Evolutionary conservation across 2,113 vertebrate species (phyloP).

Genomic region (Electrona antarctica): DNA sequence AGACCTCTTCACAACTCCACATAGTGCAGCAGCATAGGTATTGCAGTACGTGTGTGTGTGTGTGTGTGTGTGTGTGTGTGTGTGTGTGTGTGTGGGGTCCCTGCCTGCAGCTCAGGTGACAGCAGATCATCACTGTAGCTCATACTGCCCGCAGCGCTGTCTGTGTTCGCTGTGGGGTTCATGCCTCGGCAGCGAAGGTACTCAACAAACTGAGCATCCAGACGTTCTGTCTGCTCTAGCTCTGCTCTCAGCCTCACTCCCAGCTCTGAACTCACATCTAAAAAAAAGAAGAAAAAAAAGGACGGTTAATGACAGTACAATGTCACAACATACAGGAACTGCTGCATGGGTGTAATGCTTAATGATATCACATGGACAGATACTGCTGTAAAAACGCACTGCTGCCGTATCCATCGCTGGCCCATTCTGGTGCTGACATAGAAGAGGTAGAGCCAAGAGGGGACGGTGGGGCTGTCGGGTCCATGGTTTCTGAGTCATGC

Average conservation of each 20-base stretch:
- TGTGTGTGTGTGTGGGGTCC: background rate
- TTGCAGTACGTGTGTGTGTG: background rate
- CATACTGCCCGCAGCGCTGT: conserved; percentile 76
- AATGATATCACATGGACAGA: background rate
- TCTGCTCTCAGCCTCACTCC: conserved; percentile 76
- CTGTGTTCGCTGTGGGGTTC: conserved; percentile 66
- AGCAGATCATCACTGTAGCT: conserved; percentile 79
- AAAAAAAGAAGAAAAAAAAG: background rate
- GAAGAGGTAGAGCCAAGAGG: conserved; percentile 77
- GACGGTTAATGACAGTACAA: background rate
- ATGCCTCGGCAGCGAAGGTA: conserved; percentile 76
- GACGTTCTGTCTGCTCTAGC: conserved; percentile 69
- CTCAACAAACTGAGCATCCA: conserved; percentile 74
- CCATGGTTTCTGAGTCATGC: conserved; percentile 78
- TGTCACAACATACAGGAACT: background rate
- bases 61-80: background rate
- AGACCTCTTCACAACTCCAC: background rate
- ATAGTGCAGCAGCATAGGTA: background rate
- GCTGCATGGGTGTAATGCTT: background rate
- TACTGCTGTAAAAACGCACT: conserved; percentile 76
- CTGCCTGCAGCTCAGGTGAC: conserved; percentile 87
- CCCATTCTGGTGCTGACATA: conserved; percentile 71
- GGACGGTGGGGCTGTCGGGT: conserved; percentile 76
- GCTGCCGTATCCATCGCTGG: conserved; percentile 80
- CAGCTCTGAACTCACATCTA: conserved; percentile 81